Conservation (phyloP, 2,113 vertebrate species). For the Micronycteris hirsuta region DNA sequence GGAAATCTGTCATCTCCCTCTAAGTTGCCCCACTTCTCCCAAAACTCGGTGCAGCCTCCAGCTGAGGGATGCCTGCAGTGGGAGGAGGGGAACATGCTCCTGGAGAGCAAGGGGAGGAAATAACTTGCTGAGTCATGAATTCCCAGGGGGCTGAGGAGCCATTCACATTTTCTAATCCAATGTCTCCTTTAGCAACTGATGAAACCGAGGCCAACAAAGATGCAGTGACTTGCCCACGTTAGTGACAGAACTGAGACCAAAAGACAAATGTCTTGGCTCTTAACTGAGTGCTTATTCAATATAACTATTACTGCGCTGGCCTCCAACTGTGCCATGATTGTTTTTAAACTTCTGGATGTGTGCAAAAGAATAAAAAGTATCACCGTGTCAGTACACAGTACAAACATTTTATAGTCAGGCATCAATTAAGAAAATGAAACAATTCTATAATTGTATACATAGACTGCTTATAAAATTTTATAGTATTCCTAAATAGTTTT, state of each 20-base stretch:
- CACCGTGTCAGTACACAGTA: not conserved
- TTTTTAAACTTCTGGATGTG: not conserved
- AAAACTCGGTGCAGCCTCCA: not conserved
- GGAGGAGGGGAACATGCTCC: rapidly evolving
- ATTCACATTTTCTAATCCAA: not conserved
- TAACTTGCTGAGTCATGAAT: not conserved
- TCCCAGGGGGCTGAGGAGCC: not conserved
- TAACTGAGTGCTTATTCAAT: not conserved
- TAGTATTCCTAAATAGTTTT: not conserved
- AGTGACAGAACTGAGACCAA: not conserved
- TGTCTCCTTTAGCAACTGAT: not conserved
- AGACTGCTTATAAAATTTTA: not conserved
- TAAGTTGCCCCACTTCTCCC: not conserved
- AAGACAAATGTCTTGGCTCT: not conserved
- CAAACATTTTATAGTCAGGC: not conserved
- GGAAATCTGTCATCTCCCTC: not conserved
- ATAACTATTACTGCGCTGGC: not conserved
- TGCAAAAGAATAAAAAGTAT: not conserved
- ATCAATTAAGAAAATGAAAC: not conserved
- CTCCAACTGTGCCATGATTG: not conserved
- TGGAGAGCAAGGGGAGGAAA: not conserved
- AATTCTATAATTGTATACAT: not conserved
- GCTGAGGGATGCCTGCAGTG: too few relatives aligned
- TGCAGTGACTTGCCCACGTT: not conserved
- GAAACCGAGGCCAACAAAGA: not conserved